phyloP scores from a whole-genome alignment of 2,888 invertebrate species.

The Chymomyza fuscimana region DNA sequence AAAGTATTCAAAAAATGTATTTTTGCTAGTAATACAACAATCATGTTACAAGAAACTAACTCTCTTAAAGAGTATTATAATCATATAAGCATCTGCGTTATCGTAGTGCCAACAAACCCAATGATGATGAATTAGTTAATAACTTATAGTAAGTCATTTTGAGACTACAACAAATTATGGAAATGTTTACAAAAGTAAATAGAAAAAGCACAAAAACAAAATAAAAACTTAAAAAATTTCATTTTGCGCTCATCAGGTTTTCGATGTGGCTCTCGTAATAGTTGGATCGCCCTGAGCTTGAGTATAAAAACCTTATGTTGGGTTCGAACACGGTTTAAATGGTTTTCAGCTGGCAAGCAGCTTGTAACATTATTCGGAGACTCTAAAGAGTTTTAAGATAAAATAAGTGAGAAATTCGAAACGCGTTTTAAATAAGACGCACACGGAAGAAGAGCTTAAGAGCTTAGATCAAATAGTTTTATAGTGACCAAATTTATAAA shows the following conservation, averaged over 20 bases:
- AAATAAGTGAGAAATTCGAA: background rate
- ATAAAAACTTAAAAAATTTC: background rate
- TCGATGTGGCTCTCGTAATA: conserved; percentile 1
- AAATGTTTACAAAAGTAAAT: background rate
- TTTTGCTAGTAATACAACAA: background rate
- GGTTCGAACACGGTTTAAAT: conserved; percentile 49
- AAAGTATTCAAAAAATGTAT: too few relatives aligned
- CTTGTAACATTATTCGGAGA: conserved; percentile 2
- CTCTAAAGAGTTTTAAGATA: background rate
- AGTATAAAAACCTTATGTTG: conserved; percentile 52
- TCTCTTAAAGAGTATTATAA: background rate
- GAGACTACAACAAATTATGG: background rate
- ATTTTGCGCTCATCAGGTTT: conserved; percentile 35
- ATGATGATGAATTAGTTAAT: conserved; percentile 1
- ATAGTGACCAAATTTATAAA: background rate
- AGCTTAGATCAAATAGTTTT: background rate
- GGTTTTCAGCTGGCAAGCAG: conserved; percentile 23
- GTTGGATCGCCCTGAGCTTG: background rate
- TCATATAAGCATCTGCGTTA: background rate
- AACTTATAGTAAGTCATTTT: background rate
- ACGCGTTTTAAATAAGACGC: background rate
- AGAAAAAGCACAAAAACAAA: background rate
- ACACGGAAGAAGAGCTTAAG: background rate
- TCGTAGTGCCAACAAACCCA: background rate
- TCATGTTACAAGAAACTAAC: background rate